Evolutionary conservation across 2,888 invertebrate species (phyloP), one percentile per base, ranked within the genome.

Genomic region (Philereme transversata): DNA sequence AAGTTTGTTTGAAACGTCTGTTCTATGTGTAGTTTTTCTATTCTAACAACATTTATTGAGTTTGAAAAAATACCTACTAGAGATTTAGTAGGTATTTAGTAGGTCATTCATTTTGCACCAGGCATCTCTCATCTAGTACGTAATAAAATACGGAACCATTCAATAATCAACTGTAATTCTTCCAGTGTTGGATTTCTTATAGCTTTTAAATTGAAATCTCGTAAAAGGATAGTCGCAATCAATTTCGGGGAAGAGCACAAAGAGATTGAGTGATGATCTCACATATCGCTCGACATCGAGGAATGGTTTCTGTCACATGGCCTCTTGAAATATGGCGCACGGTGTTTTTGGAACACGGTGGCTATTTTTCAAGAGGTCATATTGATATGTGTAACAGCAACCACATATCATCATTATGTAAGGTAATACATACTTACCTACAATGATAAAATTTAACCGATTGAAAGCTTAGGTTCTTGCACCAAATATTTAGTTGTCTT

Each of bases 241-340:
- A 74, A 75, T 76, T 78, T 73, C 66, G 72, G 71, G 59, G 65
- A 71, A 72, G 74, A 65, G 72, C 74, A 78, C 77, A 79, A 77
- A 82, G 78, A 75, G 78, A 77, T 81, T 83, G 81, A 87, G 68
- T 79, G 85, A 86, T 88, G 87, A 87, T 77, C 85, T 87, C 86
- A 84, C 79, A 69, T 82, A 82, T 81, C 81, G 80, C 72, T 77
- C 78, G 78, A 79, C 81, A 79, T 82, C 81, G 83, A 77, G 76
- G 78, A 80, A 83, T 87, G 88, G 83, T 86, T 87, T 76, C 76
- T 88, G 88, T 88, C 88, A 82, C 80, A 77, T 73, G 75, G 73
- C 71, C 77, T 82, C 83, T 81, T 88, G 86, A 87, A 83, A 85
- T 84, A 83, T 81, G 72, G 78, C 77, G 75, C 52, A 54, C 51